Evolutionary conservation across 2,888 invertebrate genomes (phyloP), one percentile per base, ranked within the genome.

Genomic region (Mythimna ferrago): DNA sequence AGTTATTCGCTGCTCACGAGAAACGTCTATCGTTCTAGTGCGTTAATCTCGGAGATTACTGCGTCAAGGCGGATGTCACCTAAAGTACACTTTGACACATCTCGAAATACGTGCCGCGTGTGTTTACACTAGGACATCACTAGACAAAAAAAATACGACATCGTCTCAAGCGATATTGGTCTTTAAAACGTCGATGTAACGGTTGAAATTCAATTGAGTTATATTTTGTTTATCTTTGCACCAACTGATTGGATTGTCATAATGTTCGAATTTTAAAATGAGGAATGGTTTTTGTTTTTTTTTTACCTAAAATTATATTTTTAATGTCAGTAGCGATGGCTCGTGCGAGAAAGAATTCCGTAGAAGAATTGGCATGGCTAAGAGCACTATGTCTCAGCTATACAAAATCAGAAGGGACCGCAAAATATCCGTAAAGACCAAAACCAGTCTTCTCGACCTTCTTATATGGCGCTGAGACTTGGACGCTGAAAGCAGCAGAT

Each of bases 41-140:
- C 84, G 86, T 84, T 95, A 94, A 94, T 92, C 94, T 90, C 80
- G 7, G 63, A 92, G 95, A 94, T 95, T 95, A 95, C 90, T 83
- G 87, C 92, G 92, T 95, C 94, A 92, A 88, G 90, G 87, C 87
- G 86, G 78, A 86, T 90, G 93, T 93, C 93, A 90, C 66, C 85
- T 88, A 88, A 92, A 91, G 91, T 88, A 91, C 88, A 91, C 90
- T 92, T 92, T 93, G 95, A 94, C 94, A 94, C 88, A 86, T 92
- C 88, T 89, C 83, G 88, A 89, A 87, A 92, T 92, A 92, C 93
- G 93, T 92, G 92, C 88, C 90, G 84, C 74, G 80, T 86, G 77
- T 94, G 93, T 94, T 94, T 95, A 92, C 89, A 86, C 89, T 91
- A 84, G 88, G 77, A 88, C 89, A 89, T 89, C 92, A 91, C 90